Percentiles rank a stretch among this genome's conserved stretches.
Conservation (phyloP, 2,888 invertebrate genomes). For the Drosophila paracracens region DNA sequence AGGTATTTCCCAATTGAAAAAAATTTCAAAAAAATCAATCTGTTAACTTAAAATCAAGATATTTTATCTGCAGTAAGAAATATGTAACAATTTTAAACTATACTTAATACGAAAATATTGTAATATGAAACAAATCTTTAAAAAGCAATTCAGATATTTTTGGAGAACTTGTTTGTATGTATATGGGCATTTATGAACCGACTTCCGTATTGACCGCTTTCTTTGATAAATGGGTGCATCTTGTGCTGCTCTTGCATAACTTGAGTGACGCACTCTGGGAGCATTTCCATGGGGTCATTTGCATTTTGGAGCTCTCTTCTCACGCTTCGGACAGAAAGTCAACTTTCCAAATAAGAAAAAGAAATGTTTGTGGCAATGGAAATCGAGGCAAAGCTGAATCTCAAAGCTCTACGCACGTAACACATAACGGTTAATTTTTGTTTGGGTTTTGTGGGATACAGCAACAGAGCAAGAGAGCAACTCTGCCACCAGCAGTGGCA, state of each 20-base stretch:
- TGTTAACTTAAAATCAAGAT: too few species aligned
- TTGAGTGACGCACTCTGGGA: neutral
- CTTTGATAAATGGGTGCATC: neutral
- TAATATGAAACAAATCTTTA: neutral
- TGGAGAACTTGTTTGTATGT: neutral
- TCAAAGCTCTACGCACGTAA: slow-evolving; percentile 73
- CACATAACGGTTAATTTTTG: slow-evolving; percentile 65
- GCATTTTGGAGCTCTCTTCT: slow-evolving; percentile 42
- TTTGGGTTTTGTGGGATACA: slow-evolving; percentile 45
- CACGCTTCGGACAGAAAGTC: slow-evolving; percentile 49
- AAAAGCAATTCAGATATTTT: neutral
- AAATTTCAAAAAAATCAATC: too few species aligned
- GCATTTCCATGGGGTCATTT: slow-evolving; percentile 38
- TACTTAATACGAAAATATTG: too few species aligned
- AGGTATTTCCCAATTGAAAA: too few species aligned
- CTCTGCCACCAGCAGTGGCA: slow-evolving; percentile 6
- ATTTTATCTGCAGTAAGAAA: too few species aligned
- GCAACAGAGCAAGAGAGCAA: slow-evolving; percentile 6
- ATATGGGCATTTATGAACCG: neutral
- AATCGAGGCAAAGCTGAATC: slow-evolving; percentile 18
- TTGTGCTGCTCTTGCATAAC: neutral
- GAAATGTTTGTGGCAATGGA: slow-evolving; percentile 13
- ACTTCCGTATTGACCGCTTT: neutral
- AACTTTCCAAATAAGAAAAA: slow-evolving; percentile 45
- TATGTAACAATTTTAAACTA: too few species aligned